Evolutionary conservation across 53 echinoderm and acorn worm species (phyloP).

Genomic region (Temnopleurus reevesii): DNA sequence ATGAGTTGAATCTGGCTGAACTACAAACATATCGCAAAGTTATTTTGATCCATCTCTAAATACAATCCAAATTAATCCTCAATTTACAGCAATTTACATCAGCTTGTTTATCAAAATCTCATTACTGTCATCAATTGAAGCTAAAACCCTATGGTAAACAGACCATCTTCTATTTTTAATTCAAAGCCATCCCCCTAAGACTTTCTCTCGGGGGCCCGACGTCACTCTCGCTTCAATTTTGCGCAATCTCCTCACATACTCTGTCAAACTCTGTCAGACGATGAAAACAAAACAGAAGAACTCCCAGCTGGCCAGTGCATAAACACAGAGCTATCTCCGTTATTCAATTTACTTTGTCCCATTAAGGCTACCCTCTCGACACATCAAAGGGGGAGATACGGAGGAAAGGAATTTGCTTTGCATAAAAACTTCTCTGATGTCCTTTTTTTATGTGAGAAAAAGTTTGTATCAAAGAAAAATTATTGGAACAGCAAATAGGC

Average conservation of each 20-base stretch:
- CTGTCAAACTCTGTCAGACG: too few relatives aligned
- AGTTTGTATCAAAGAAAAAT: too few relatives aligned
- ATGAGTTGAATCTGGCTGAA: too few relatives aligned
- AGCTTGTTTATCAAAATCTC: too few relatives aligned
- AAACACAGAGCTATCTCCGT: not conserved
- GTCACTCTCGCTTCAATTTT: conserved; percentile 23
- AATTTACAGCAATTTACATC: too few relatives aligned
- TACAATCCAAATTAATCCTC: too few relatives aligned
- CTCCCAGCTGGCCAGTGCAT: conserved; percentile 8
- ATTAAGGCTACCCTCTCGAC: not conserved
- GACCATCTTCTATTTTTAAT: not conserved
- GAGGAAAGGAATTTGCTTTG: not conserved
- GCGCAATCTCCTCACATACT: not conserved
- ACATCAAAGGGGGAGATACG: not conserved
- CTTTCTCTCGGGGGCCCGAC: not conserved
- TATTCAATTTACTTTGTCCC: not conserved
- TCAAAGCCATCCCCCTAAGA: not conserved
- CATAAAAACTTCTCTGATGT: not conserved
- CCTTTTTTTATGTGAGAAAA: too few relatives aligned
- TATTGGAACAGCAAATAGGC: too few relatives aligned
- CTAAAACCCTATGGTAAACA: too few relatives aligned
- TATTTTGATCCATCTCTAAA: too few relatives aligned
- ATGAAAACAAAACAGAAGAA: not conserved
- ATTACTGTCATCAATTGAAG: too few relatives aligned
- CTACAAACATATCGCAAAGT: too few relatives aligned